phyloP scores from a whole-genome alignment of 2,888 invertebrate genomes.

The Dasysyrphus albostriatus region DNA sequence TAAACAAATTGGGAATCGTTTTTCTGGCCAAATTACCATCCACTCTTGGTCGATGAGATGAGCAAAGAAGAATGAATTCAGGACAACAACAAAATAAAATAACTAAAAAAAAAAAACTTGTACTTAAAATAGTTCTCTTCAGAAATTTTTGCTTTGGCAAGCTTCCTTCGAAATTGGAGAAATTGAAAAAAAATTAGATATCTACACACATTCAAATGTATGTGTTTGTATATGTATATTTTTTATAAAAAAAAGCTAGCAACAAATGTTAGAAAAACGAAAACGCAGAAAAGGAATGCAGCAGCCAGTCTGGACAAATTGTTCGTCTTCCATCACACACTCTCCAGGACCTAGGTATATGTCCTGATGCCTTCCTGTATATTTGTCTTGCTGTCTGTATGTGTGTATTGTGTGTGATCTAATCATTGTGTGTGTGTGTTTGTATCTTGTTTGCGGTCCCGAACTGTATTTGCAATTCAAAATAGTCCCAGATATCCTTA shows the following conservation, averaged over 20 bases:
- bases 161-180: slow-evolving; percentile 24
- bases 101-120: slow-evolving; percentile 26
- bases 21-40: slow-evolving; percentile 73
- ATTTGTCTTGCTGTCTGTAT: slow-evolving; percentile 14
- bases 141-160: slow-evolving; percentile 49
- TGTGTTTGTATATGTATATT: background rate
- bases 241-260: slow-evolving; percentile 30
- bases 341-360: background rate
- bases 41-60: slow-evolving; percentile 59
- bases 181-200: slow-evolving; percentile 5
- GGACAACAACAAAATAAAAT: background rate
- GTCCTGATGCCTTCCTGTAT: slow-evolving; percentile 52
- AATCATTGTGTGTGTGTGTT: slow-evolving; percentile 40
- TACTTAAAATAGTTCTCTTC: slow-evolving; percentile 22
- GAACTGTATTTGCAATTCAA: slow-evolving; percentile 73
- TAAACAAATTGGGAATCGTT: slow-evolving; percentile 73
- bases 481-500: slow-evolving; percentile 58
- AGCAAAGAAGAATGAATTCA: slow-evolving; percentile 38
- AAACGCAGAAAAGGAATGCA: slow-evolving; percentile 22
- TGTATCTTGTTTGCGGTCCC: slow-evolving; percentile 50
- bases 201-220: background rate
- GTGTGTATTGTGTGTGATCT: slow-evolving; percentile 15
- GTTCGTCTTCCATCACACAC: slow-evolving; percentile 37
- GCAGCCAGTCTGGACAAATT: slow-evolving; percentile 38
- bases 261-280: slow-evolving; percentile 22